These are phyloP conservation scores for Porites divaricata DNA, from an alignment of 92 coral and sea anemone species.

Conservation along the genomic window DNA sequence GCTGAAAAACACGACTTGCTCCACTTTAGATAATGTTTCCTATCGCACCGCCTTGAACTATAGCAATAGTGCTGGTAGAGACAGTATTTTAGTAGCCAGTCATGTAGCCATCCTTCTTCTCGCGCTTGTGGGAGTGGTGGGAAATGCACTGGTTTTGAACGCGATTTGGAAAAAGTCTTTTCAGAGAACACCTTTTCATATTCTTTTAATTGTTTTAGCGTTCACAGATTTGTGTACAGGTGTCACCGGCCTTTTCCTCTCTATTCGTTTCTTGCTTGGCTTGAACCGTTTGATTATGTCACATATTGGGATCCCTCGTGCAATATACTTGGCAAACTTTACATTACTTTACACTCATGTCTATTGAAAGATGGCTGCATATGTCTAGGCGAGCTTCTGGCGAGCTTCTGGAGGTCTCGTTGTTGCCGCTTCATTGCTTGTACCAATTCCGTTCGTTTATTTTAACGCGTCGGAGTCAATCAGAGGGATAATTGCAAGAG, in stretches of 20 bases:
- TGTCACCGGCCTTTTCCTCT: not conserved
- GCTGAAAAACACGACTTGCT: not conserved
- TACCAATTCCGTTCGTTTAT: not conserved
- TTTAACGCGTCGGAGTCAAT: not conserved
- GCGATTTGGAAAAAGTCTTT: constrained; percentile 17
- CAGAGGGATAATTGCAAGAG: not conserved
- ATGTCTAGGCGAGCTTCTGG: not conserved
- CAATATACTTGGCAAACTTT: not conserved
- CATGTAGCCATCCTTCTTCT: not conserved
- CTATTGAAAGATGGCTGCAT: constrained; percentile 22
- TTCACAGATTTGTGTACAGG: constrained; percentile 22
- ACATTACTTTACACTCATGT: not conserved
- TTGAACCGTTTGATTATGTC: not conserved
- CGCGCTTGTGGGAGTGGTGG: constrained; percentile 5
- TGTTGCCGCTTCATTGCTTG: too few species aligned
- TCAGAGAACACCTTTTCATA: not conserved
- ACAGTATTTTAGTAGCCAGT: not conserved
- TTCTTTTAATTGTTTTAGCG: constrained; percentile 19
- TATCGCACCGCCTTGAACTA: not conserved
- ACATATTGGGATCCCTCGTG: not conserved
- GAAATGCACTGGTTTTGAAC: constrained; percentile 15
- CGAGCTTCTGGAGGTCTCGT: too few species aligned
- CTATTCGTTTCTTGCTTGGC: not conserved
- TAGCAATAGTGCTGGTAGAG: not conserved
- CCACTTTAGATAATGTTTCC: not conserved